Evolutionary conservation across 2,113 vertebrate species (phyloP).

Genomic region (Prietella phreatophila): DNA sequence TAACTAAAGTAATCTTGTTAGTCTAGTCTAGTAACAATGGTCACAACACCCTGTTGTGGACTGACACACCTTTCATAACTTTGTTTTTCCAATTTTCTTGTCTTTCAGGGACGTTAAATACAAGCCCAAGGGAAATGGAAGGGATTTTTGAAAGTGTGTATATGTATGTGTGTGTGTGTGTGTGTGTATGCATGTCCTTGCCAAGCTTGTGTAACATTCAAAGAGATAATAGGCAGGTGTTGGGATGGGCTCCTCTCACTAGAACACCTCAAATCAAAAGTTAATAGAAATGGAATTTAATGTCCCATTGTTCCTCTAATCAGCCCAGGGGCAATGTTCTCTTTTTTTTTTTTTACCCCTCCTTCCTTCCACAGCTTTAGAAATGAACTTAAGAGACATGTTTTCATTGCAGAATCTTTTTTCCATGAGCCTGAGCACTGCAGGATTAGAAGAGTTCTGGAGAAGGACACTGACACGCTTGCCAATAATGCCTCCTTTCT

Average conservation of each 20-base stretch:
- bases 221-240: slow-evolving; percentile 77
- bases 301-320: slow-evolving; percentile 74
- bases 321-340: slow-evolving; percentile 65
- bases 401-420: slow-evolving; percentile 34
- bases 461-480: slow-evolving; percentile 17
- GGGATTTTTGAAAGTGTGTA: slow-evolving; percentile 31
- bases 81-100: slow-evolving; percentile 19
- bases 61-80: slow-evolving; percentile 11
- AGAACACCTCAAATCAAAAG: slow-evolving; percentile 73
- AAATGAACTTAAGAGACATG: slow-evolving; percentile 62
- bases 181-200: slow-evolving; percentile 63
- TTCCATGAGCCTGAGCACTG: slow-evolving; percentile 9
- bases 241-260: slow-evolving; percentile 70
- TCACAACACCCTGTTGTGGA: not conserved
- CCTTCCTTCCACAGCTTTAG: slow-evolving; percentile 52
- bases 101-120: slow-evolving; percentile 34
- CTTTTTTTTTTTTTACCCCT: slow-evolving; percentile 41
- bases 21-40: not conserved
- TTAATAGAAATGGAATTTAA: slow-evolving; percentile 79
- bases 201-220: slow-evolving; percentile 79
- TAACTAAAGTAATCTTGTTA: not conserved
- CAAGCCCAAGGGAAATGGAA: slow-evolving; percentile 47
- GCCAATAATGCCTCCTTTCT: not conserved
- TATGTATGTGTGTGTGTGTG: slow-evolving; percentile 36
- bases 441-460: not conserved